Percentiles rank a stretch among this genome's conserved stretches.
Conservation (phyloP, 2,113 vertebrate genomes). For the Xiphorhynchus elegans region DNA sequence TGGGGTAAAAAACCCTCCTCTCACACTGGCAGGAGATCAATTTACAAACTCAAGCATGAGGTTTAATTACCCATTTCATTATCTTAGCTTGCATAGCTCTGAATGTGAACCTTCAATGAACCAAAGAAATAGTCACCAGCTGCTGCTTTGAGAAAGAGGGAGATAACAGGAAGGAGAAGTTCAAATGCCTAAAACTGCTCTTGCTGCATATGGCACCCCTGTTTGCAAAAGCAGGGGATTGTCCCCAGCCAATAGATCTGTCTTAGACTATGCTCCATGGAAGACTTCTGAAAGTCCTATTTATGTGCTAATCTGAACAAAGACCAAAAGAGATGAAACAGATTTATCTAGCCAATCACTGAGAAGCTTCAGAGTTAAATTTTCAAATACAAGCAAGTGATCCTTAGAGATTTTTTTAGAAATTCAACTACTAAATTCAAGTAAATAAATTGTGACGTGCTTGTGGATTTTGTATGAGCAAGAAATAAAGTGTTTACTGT, state of each 20-base stretch:
- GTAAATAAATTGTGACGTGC: constrained; percentile 33
- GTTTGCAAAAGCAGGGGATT: not conserved
- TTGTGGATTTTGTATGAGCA: constrained; percentile 37
- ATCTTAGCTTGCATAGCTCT: constrained; percentile 44
- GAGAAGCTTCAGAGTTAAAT: not conserved
- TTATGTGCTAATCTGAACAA: constrained; percentile 7
- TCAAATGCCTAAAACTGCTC: constrained; percentile 14
- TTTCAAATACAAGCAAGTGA: constrained; percentile 36
- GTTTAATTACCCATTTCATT: constrained; percentile 66
- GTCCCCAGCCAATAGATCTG: not conserved
- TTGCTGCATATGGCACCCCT: not conserved
- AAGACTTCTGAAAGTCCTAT: not conserved
- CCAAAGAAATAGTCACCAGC: constrained; percentile 43
- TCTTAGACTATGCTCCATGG: accelerated
- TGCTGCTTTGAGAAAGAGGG: not conserved
- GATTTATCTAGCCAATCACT: constrained; percentile 2
- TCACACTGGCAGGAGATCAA: constrained; percentile 39
- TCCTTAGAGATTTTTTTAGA: constrained; percentile 2
- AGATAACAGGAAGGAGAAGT: constrained; percentile 14
- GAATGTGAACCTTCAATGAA: constrained; percentile 42
- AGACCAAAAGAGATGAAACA: constrained; percentile 9
- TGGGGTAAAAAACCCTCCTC: not conserved
- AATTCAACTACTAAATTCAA: constrained; percentile 23
- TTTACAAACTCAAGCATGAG: constrained; percentile 57
- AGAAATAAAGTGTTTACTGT: constrained; percentile 46